These are phyloP conservation scores for Dreissena rostriformis DNA, from an alignment of 1,140 invertebrate species.

Conservation along the genomic window DNA sequence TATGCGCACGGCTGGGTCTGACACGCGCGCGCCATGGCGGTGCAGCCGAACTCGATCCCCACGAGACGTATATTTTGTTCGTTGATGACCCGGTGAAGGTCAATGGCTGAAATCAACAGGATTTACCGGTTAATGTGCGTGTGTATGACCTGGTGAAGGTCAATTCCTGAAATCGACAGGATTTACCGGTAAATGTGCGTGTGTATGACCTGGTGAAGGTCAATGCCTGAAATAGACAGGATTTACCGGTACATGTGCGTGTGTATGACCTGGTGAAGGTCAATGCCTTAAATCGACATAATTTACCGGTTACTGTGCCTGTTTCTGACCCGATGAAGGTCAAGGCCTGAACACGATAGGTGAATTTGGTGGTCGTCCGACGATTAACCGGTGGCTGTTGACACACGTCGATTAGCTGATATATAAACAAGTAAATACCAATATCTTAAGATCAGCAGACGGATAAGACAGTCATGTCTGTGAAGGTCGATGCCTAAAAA, in stretches of 20 bases:
- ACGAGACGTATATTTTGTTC: constrained; percentile 15
- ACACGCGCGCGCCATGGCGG: constrained; percentile 60
- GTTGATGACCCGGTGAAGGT: constrained; percentile 53
- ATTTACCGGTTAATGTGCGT: no score
- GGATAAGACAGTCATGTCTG: no score
- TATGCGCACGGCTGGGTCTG: constrained; percentile 60
- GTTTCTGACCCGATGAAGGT: constrained; percentile 53
- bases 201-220: constrained; percentile 56
- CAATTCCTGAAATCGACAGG: constrained; percentile 17
- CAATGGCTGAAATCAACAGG: constrained; percentile 19
- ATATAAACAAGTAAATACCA: no score
- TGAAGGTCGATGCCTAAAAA: no score
- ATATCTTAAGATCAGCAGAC: no score
- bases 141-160: constrained; percentile 56
- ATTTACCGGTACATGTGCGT: no score
- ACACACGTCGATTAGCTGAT: no score
- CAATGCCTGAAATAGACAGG: constrained; percentile 15
- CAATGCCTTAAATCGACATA: constrained; percentile 18
- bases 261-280: constrained; percentile 56
- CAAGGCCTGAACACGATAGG: constrained; percentile 9
- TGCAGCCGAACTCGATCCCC: constrained; percentile 65
- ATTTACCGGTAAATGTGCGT: no score
- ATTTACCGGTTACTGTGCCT: no score
- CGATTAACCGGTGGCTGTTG: no score
- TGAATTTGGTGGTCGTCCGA: no score